These are phyloP conservation scores for Melanotaenia trifasciata DNA, from an alignment of 2,797 vertebrate genomes.

Conservation along the genomic window DNA sequence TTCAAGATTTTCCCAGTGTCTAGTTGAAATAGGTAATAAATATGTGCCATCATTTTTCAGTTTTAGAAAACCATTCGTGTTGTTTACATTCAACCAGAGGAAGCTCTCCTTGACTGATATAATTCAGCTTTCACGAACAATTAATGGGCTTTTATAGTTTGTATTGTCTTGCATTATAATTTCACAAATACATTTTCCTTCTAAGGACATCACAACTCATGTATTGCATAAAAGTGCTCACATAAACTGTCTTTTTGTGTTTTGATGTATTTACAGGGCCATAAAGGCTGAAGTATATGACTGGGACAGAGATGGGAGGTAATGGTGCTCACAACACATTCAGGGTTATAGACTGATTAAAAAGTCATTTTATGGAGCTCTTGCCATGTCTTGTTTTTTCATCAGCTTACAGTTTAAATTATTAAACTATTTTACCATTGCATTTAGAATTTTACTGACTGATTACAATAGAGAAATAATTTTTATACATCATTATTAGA, in stretches of 20 bases:
- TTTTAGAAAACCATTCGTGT: slow-evolving; percentile 26
- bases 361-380: not conserved
- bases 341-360: not conserved
- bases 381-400: not conserved
- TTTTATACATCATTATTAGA: not conserved
- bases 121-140: slow-evolving; percentile 14
- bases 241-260: slow-evolving; percentile 7
- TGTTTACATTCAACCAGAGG: slow-evolving; percentile 10
- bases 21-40: slow-evolving; percentile 7
- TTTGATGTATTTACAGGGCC: slow-evolving; percentile 64
- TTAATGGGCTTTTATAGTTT: slow-evolving; percentile 35
- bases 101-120: slow-evolving; percentile 30
- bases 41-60: slow-evolving; percentile 1
- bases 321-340: slow-evolving; percentile 25
- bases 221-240: not conserved
- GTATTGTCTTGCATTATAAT: slow-evolving; percentile 13
- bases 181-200: slow-evolving; percentile 17
- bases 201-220: slow-evolving; percentile 6
- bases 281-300: slow-evolving; percentile 82
- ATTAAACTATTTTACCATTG: not conserved
- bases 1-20: not conserved
- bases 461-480: not conserved
- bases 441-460: not conserved
- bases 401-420: not conserved
- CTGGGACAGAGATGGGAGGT: slow-evolving; percentile 83